Conservation (phyloP, 2,888 invertebrate species). For the Agriopis leucophaearia region DNA sequence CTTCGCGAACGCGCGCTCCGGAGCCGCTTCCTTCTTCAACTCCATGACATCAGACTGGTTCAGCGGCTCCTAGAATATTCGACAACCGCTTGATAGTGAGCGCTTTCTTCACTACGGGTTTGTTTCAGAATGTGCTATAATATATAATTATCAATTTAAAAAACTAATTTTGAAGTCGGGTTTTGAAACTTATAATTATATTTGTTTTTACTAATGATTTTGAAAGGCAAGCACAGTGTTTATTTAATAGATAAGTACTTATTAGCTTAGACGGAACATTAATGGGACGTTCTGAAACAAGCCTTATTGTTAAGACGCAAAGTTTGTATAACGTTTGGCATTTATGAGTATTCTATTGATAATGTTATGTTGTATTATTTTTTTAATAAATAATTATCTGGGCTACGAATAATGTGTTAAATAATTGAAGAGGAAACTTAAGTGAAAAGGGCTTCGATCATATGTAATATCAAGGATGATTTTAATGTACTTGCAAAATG, state of each 20-base stretch:
- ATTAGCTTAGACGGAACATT: no score
- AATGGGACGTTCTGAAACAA: no score
- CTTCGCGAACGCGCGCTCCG: constrained; percentile 88
- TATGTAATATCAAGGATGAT: no score
- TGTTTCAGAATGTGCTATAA: no score
- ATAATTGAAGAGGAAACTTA: not conserved
- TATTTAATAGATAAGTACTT: no score
- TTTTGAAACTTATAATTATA: no score
- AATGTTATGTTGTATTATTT: not conserved
- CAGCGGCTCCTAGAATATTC: constrained; percentile 69
- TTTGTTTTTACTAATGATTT: no score
- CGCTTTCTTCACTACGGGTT: not conserved
- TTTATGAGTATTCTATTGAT: constrained; percentile 7
- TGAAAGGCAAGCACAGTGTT: no score
- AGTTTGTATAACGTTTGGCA: constrained; percentile 5
- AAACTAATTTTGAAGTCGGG: no score
- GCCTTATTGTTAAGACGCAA: constrained; percentile 1
- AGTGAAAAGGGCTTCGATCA: no score
- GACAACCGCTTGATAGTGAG: not conserved
- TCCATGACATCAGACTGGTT: constrained; percentile 95
- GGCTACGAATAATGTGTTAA: not conserved
- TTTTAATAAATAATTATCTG: constrained; percentile 4
- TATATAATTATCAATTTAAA: no score
- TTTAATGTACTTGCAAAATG: no score
- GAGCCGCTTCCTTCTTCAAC: constrained; percentile 93